Conservation (phyloP, 2,113 vertebrate species). For the Tauraco erythrolophus region DNA sequence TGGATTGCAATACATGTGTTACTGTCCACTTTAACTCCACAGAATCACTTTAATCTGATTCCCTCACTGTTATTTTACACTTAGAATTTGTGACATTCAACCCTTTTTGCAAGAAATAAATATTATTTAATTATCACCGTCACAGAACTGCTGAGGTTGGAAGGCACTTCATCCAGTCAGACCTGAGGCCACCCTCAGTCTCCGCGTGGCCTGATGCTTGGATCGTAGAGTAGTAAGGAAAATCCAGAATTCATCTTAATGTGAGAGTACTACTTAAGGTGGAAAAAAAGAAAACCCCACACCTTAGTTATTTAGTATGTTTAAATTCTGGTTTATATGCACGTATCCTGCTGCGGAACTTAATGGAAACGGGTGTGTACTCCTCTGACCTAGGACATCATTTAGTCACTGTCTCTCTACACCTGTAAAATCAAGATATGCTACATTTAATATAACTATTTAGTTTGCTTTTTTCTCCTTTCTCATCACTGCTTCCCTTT, state of each 20-base stretch:
- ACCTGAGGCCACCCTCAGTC: background rate
- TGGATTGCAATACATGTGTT: slow-evolving; percentile 15
- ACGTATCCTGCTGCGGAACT: background rate
- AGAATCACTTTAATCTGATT: slow-evolving; percentile 39
- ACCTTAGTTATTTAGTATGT: background rate
- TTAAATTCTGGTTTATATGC: background rate
- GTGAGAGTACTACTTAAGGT: background rate
- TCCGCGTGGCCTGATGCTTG: background rate
- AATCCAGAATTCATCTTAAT: background rate
- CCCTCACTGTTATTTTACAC: background rate
- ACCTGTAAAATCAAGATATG: background rate
- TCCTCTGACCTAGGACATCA: background rate
- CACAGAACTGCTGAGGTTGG: background rate
- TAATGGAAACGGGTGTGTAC: background rate
- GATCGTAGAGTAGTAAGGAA: background rate
- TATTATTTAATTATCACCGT: slow-evolving; percentile 27
- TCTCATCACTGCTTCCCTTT: background rate
- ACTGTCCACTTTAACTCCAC: slow-evolving; percentile 10
- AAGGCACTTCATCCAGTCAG: background rate
- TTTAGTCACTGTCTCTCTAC: background rate
- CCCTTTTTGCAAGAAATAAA: slow-evolving; percentile 4
- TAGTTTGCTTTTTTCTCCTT: background rate
- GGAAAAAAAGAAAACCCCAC: background rate
- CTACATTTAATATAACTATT: background rate
- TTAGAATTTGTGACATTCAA: background rate